Conservation (phyloP, 2,888 invertebrate genomes). For the Temnothorax ravouxi region DNA sequence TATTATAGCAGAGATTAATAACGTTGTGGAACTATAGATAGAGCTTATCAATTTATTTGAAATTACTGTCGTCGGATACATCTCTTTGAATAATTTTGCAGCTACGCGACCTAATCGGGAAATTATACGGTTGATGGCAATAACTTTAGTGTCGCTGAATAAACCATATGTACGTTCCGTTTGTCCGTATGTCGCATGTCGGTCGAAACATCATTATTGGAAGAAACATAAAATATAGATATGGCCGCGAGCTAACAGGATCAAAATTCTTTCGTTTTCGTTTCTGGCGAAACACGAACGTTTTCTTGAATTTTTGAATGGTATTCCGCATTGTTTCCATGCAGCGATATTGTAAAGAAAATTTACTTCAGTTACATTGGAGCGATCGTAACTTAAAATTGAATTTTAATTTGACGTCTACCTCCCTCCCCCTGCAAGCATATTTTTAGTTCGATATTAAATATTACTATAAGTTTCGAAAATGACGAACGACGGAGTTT, state of each 20-base stretch:
- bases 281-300: slow-evolving; percentile 9
- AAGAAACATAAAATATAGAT: slow-evolving; percentile 37
- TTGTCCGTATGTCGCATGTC: slow-evolving; percentile 2
- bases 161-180: slow-evolving; percentile 3
- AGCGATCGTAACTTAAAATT: slow-evolving; percentile 24
- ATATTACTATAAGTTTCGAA: neutral
- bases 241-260: slow-evolving; percentile 27
- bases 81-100: slow-evolving; percentile 9
- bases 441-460: slow-evolving; percentile 4
- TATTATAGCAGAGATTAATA: neutral
- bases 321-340: slow-evolving; percentile 26
- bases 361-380: slow-evolving; percentile 3
- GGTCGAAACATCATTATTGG: slow-evolving; percentile 32
- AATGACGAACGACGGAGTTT: neutral
- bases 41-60: slow-evolving; percentile 12
- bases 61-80: neutral
- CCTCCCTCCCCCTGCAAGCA: no score
- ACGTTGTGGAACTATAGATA: neutral
- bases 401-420: slow-evolving; percentile 28
- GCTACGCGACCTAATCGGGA: neutral
- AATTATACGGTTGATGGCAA: slow-evolving; percentile 8
- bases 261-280: slow-evolving; percentile 29
- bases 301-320: slow-evolving; percentile 46
- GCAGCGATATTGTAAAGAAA: slow-evolving; percentile 18
- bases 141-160: slow-evolving; percentile 26